Percentiles rank a stretch among this genome's conserved stretches.
Conservation (phyloP, 2,797 vertebrate species). For the Myotis pilosus region DNA sequence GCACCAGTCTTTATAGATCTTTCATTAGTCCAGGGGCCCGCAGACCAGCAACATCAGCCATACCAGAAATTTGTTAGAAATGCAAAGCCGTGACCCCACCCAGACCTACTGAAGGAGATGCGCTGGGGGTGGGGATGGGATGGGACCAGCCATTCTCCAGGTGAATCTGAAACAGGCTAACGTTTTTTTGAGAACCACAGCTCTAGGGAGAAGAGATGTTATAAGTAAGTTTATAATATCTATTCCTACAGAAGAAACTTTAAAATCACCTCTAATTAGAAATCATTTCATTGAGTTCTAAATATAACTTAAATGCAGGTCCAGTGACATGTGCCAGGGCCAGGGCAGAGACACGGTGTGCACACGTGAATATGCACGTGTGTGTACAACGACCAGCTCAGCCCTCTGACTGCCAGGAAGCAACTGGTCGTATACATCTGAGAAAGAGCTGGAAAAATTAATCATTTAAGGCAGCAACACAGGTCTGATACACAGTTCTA, state of each 20-base stretch:
- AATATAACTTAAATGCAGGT: not conserved
- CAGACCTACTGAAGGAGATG: not conserved
- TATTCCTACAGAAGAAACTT: not conserved
- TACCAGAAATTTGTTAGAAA: not conserved
- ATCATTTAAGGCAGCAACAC: not conserved
- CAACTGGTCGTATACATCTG: not conserved
- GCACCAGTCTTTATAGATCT: not conserved
- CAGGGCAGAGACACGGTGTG: not conserved
- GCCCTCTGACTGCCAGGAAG: not conserved
- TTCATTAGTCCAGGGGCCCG: not conserved
- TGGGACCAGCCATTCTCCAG: not conserved
- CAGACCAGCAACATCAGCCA: not conserved
- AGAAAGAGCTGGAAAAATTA: not conserved
- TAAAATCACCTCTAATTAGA: not conserved
- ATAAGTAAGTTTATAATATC: not conserved
- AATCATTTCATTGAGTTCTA: not conserved
- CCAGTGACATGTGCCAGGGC: not conserved
- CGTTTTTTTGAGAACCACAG: not conserved
- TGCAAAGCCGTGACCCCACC: not conserved
- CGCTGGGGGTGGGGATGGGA: not conserved
- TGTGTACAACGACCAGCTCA: not conserved
- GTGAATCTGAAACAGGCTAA: not conserved
- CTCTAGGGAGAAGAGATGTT: not conserved
- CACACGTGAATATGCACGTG: not conserved
- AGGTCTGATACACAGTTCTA: not conserved